phyloP scores from a whole-genome alignment of 2,113 vertebrate species.

The Apodemus speciosus region DNA sequence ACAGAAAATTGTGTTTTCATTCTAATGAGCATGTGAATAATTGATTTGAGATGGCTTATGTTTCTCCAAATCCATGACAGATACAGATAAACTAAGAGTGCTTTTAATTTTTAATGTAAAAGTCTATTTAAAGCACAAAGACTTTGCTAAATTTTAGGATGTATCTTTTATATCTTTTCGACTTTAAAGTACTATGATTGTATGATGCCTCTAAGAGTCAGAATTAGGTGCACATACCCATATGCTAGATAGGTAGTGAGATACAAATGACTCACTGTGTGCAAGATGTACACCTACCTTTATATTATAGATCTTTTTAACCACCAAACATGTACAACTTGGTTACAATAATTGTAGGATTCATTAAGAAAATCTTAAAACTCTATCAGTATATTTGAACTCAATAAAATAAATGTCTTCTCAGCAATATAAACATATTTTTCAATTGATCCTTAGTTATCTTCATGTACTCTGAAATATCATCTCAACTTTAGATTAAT shows the following conservation, averaged over 20 bases:
- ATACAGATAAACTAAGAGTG: neutral
- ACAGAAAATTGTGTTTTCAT: constrained; percentile 6
- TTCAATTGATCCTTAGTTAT: constrained; percentile 1
- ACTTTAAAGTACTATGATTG: constrained; percentile 1
- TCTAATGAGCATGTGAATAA: constrained; percentile 63
- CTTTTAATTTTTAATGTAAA: neutral
- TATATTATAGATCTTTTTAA: neutral
- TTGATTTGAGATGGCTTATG: constrained; percentile 43
- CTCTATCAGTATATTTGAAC: neutral
- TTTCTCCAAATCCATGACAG: constrained; percentile 41
- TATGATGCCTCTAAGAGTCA: constrained; percentile 19
- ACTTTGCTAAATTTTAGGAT: constrained; percentile 1
- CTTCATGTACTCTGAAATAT: neutral
- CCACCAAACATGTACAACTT: constrained; percentile 4
- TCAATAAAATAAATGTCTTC: constrained; percentile 13
- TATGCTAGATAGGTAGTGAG: neutral
- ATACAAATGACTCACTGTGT: neutral
- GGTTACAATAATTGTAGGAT: neutral
- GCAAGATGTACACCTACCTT: neutral
- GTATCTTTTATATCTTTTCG: neutral
- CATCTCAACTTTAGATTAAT: neutral
- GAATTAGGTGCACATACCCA: neutral
- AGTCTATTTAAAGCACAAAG: constrained; percentile 33
- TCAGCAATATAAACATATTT: neutral
- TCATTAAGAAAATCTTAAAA: constrained; percentile 35